Evolutionary conservation across 2,888 invertebrate genomes (phyloP), one percentile per base, ranked within the genome.

Genomic region (Eupithecia tripunctaria): DNA sequence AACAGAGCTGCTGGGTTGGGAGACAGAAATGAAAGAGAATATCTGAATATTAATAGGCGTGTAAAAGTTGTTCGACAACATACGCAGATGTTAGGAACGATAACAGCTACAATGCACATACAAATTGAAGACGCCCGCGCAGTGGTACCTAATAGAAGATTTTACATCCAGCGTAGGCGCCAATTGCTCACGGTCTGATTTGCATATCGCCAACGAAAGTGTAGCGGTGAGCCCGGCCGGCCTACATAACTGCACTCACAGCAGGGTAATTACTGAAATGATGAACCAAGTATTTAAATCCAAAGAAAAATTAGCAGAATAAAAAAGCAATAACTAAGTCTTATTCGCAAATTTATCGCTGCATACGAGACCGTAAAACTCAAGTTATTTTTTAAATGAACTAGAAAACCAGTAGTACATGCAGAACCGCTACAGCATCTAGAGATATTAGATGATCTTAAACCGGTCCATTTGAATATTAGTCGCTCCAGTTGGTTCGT

Each of bases 141-240:
- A 87, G 81, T 82, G 82, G 75, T 79, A 80, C 82, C 83, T 86
- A 84, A 79, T 79, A 84, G 85, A 85, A 82, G 82, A 83, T 85
- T 85, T 85, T 78, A 85, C 84, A 84, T 80, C 75, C 80, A 84
- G 82, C 81, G 85, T 84, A 84, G 85, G 85, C 83, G 80, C 78
- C 73, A 84, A 82, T 81, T 84, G 82, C 85, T 89, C 91, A 91
- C 89, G 91, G 90, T 92, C 92, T 90, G 90, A 89, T 92, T 92
- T 92, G 89, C 91, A 92, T 92, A 88, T 88, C 84, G 87, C 85
- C 82, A 91, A 89, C 88, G 91, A 93, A 92, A 93, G 92, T 93
- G 89, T 90, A 89, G 87, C 86, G 84, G 85, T 82, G 84, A 86
- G 84, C 85, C 83, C 84, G 81, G 86, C 83, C 86, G 87, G 85